A percentile compares a stretch with the other conserved stretches of the same genome.
phyloP scores from a whole-genome alignment of 2,888 invertebrate species.

The Lucinisca nassula region DNA sequence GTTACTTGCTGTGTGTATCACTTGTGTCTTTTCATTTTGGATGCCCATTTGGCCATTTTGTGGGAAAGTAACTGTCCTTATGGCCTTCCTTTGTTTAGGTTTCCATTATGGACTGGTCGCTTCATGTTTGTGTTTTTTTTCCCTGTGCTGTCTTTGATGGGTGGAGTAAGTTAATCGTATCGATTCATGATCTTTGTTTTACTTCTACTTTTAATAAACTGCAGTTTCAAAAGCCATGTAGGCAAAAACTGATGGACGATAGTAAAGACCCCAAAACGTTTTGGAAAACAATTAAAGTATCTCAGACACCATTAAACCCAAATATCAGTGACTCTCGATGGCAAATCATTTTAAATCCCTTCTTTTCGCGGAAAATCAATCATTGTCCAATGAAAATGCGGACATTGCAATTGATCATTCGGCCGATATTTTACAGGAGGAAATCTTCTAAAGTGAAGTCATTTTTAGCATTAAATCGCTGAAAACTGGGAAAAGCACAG shows the following conservation, averaged over 20 bases:
- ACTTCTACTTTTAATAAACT: too few relatives aligned
- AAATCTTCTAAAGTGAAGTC: neutral
- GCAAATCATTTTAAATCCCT: neutral
- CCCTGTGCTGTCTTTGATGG: too few relatives aligned
- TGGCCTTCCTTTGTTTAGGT: too few relatives aligned
- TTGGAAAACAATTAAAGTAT: neutral
- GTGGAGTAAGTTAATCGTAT: too few relatives aligned
- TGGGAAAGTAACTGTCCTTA: too few relatives aligned
- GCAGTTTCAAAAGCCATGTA: neutral
- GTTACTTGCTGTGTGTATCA: too few relatives aligned
- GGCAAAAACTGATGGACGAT: neutral
- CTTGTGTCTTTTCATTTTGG: too few relatives aligned
- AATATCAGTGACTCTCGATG: neutral
- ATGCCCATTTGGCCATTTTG: too few relatives aligned
- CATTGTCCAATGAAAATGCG: neutral
- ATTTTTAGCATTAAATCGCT: neutral
- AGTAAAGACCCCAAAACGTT: constrained; percentile 1
- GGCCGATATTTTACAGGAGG: neutral
- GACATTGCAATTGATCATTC: neutral
- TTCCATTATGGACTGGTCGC: too few relatives aligned
- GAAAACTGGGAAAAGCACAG: neutral
- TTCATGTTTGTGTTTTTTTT: too few relatives aligned
- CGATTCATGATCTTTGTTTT: too few relatives aligned
- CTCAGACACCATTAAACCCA: too few relatives aligned
- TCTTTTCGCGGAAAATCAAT: neutral